Base-by-base conservation (phyloP, 2,888 invertebrate species). In the Mellilla xanthometata region DNA sequence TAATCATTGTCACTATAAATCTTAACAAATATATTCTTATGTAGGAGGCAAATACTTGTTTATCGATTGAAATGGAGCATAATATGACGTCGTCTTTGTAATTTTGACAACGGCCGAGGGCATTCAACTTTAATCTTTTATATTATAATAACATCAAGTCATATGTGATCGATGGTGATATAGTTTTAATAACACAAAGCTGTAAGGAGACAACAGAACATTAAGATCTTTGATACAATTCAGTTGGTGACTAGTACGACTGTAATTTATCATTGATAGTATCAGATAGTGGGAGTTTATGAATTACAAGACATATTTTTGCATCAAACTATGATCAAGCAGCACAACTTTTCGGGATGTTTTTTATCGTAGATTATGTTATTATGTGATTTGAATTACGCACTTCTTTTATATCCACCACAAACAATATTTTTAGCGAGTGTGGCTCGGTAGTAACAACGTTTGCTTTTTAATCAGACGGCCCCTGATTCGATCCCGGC, bases 91-190 rank as follows among this genome's bases (percentile, higher is more conserved):
- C 69, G 68, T 50, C 48, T 15, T 30, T 48, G 52, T 19, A 39
- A 54, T 50, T 50, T 54, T 47, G 55, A 41, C 45, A 52, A 52
- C 56, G 50, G 36, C 39, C 32, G 48, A 65, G 77, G 65, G 26
- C 72, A 54, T 70, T 76, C 61, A 76, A 72, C 75, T 69, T 58
- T 42, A 56, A 52, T 40, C 40, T 55, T 35, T 32, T 15, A 39
- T 52, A 54, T 47, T 63, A 50, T 50, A 51, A 58, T 53, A 55
- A 53, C 39, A 23, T 39, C 38, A 13, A 13, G 15, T 54, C 49
- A 52, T 42, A 49, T 52, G 50, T 71, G 70, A 72, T 72, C 56
- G 64, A 72, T 74, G 54, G 45, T 58, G 49, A 57, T 52, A 45
- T 41, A 51, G 47, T 51, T 56, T 41, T 50, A 49, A 44, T 53